Conservation (phyloP, 2,113 vertebrate genomes). For the Scalopus aquaticus region DNA sequence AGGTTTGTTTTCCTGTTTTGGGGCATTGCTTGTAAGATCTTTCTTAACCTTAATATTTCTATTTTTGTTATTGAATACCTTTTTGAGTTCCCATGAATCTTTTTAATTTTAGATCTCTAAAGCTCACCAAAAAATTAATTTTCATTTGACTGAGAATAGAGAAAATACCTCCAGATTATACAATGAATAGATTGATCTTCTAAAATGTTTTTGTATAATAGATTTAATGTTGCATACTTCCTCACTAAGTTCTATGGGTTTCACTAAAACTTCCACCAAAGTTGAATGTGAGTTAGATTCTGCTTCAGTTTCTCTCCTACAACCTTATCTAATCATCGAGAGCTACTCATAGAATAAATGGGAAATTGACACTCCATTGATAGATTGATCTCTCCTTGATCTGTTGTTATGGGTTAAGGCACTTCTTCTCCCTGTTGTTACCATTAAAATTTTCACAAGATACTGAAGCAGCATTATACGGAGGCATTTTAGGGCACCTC, state of each 20-base stretch:
- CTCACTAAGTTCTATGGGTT: background rate
- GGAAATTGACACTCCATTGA: background rate
- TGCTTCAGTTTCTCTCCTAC: background rate
- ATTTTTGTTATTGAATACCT: background rate
- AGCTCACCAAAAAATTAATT: constrained; percentile 6
- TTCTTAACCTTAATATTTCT: background rate
- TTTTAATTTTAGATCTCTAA: background rate
- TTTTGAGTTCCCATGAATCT: background rate
- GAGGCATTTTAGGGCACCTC: background rate
- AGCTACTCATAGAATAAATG: background rate
- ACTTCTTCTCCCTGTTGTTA: background rate
- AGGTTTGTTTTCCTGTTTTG: background rate
- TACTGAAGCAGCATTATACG: background rate
- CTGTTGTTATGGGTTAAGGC: background rate
- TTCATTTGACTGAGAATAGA: background rate
- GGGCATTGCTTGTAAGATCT: background rate
- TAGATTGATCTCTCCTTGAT: background rate
- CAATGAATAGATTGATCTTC: background rate
- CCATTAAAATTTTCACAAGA: background rate
- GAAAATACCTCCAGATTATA: background rate
- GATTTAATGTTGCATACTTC: background rate
- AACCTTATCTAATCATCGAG: background rate
- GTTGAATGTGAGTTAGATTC: background rate
- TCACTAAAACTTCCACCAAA: background rate
- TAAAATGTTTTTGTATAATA: background rate